phyloP scores from a whole-genome alignment of 1,140 invertebrate genomes.

The Rhopalosiphum maidis region DNA sequence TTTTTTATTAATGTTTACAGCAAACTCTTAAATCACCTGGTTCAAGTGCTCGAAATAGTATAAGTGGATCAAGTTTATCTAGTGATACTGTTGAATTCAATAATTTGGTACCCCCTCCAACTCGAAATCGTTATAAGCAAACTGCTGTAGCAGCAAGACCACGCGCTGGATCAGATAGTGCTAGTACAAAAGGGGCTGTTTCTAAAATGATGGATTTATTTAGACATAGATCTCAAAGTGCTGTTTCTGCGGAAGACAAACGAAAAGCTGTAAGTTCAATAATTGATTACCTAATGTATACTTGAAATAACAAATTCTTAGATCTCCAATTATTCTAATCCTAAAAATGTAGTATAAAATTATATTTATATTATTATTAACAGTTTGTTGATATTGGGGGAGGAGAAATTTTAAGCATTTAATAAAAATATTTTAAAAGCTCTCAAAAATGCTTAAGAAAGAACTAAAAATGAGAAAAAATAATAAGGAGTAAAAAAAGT shows the following conservation, averaged over 20 bases:
- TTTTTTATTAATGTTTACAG: constrained; percentile 60
- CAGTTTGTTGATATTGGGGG: neutral
- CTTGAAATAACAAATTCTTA: neutral
- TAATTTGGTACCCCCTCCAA: constrained; percentile 44
- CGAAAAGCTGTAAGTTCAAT: constrained; percentile 74
- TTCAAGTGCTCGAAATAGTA: constrained; percentile 59
- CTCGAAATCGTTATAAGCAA: constrained; percentile 53
- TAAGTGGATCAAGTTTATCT: constrained; percentile 59
- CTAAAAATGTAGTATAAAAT: neutral
- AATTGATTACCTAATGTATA: constrained; percentile 44
- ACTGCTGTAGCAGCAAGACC: constrained; percentile 61
- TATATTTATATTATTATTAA: neutral
- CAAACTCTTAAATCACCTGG: constrained; percentile 63
- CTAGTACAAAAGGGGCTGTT: constrained; percentile 70
- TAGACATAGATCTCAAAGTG: constrained; percentile 78
- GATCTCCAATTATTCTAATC: neutral
- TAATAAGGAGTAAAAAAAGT: too few species aligned
- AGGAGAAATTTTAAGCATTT: neutral
- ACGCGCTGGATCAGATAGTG: constrained; percentile 66
- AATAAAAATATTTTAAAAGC: neutral
- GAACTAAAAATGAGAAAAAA: neutral
- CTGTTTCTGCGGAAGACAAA: constrained; percentile 74
- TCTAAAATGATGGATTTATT: constrained; percentile 91
- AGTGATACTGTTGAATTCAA: constrained; percentile 56
- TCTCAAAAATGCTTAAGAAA: neutral